phyloP scores from a whole-genome alignment of 1,140 invertebrate genomes.

The Sesamia nonagrioides region DNA sequence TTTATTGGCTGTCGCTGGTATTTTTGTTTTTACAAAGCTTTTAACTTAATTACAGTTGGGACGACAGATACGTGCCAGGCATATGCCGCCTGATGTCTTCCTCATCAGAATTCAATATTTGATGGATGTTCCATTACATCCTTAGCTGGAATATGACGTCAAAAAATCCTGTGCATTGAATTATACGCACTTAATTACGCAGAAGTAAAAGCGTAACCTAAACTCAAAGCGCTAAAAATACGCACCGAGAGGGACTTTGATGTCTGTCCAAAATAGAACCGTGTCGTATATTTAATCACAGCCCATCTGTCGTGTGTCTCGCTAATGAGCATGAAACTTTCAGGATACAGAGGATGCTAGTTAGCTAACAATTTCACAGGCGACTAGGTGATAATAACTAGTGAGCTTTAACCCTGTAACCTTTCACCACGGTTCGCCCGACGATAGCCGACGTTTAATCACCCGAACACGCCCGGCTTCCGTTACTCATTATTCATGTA shows the following conservation, averaged over 20 bases:
- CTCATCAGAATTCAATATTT: neutral
- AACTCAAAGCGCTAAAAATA: conserved; percentile 10
- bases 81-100: neutral
- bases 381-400: conserved; percentile 34
- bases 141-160: neutral
- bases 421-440: neutral
- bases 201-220: conserved; percentile 10
- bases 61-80: neutral
- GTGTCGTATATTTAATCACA: neutral
- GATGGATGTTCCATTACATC: neutral
- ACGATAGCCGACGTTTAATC: conserved; percentile 11
- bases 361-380: conserved; percentile 24
- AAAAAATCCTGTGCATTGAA: neutral
- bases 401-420: conserved; percentile 40
- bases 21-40: conserved; percentile 29
- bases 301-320: neutral
- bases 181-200: neutral
- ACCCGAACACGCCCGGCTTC: conserved; percentile 33
- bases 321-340: conserved; percentile 13
- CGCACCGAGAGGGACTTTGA: neutral
- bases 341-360: neutral
- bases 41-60: conserved; percentile 41
- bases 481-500: conserved; percentile 27
- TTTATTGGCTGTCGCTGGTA: conserved; percentile 29
- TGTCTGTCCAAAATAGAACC: conserved; percentile 11